Conservation (phyloP, 2,888 invertebrate species). For the Osmoderma eremita region DNA sequence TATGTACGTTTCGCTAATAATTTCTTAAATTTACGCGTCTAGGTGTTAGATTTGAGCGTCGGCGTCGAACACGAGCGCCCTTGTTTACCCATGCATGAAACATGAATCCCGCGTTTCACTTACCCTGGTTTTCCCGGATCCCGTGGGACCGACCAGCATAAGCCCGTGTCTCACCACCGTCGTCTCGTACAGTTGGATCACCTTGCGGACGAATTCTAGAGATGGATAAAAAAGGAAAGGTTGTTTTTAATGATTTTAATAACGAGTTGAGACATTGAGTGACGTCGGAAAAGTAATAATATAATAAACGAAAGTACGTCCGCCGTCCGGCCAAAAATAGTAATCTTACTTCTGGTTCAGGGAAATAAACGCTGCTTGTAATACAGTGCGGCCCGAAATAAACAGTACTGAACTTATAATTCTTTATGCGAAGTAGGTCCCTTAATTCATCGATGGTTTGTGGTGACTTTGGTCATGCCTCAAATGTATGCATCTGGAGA, state of each 20-base stretch:
- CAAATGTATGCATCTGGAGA: too few relatives aligned
- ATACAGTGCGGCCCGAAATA: too few relatives aligned
- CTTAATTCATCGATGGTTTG: too few relatives aligned
- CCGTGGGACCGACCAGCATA: conserved; percentile 85
- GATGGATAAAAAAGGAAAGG: conserved; percentile 46
- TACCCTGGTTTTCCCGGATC: conserved; percentile 84
- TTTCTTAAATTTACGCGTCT: conserved; percentile 13
- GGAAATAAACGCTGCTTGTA: too few relatives aligned
- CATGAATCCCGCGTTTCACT: conserved; percentile 44
- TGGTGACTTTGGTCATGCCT: too few relatives aligned
- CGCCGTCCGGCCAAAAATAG: too few relatives aligned
- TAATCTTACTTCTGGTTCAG: too few relatives aligned
- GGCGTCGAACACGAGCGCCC: neutral
- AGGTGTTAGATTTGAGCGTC: neutral
- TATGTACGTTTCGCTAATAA: conserved; percentile 22
- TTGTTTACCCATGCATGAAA: conserved; percentile 3
- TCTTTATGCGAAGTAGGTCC: too few relatives aligned
- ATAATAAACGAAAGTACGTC: too few relatives aligned
- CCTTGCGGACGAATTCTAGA: conserved; percentile 78
- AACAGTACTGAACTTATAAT: too few relatives aligned
- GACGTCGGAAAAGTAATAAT: neutral
- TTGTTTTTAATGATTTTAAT: neutral
- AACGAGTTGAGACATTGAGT: neutral
- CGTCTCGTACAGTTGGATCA: conserved; percentile 84
- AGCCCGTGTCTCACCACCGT: conserved; percentile 84